These are phyloP conservation scores for Drosophila navojoa DNA, from an alignment of 1,140 invertebrate species.

Conservation along the genomic window DNA sequence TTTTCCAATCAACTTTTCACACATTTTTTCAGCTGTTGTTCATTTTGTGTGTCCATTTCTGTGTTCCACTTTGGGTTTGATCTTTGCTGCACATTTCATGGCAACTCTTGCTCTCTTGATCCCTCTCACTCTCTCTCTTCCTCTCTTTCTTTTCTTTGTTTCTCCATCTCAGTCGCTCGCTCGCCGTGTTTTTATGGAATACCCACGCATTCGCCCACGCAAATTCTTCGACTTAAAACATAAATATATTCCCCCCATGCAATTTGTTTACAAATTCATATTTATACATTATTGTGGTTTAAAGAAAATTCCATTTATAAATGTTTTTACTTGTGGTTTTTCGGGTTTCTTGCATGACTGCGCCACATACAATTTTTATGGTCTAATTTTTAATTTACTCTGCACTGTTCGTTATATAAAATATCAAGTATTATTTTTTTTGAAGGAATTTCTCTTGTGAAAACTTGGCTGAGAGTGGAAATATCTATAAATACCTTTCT, in stretches of 20 bases:
- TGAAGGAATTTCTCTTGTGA: conserved; percentile 1
- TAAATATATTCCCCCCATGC: conserved; percentile 19
- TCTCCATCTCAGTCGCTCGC: background rate
- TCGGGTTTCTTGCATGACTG: conserved; percentile 6
- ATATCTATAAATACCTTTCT: conserved; percentile 1
- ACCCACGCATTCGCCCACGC: conserved; percentile 14
- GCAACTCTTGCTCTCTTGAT: conserved; percentile 11
- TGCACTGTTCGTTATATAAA: conserved; percentile 20
- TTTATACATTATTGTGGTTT: conserved; percentile 27
- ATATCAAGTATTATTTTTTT: conserved; percentile 10
- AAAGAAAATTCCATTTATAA: conserved; percentile 23
- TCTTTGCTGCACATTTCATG: conserved; percentile 49
- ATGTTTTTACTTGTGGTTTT: conserved; percentile 32
- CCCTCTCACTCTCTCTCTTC: background rate
- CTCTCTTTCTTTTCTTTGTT: too few relatives aligned
- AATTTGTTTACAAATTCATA: conserved; percentile 43
- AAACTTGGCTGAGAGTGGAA: background rate
- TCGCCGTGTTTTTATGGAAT: background rate
- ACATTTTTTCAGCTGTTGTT: conserved; percentile 43
- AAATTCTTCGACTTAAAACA: conserved; percentile 13
- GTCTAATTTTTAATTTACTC: conserved; percentile 26
- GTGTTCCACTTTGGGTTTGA: conserved; percentile 12
- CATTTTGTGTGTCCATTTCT: conserved; percentile 30
- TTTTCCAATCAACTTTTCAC: conserved; percentile 66
- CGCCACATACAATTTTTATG: conserved; percentile 12